Evolutionary conservation across 2,797 vertebrate genomes (phyloP).

Genomic region (Lepilemur septentrionalis): DNA sequence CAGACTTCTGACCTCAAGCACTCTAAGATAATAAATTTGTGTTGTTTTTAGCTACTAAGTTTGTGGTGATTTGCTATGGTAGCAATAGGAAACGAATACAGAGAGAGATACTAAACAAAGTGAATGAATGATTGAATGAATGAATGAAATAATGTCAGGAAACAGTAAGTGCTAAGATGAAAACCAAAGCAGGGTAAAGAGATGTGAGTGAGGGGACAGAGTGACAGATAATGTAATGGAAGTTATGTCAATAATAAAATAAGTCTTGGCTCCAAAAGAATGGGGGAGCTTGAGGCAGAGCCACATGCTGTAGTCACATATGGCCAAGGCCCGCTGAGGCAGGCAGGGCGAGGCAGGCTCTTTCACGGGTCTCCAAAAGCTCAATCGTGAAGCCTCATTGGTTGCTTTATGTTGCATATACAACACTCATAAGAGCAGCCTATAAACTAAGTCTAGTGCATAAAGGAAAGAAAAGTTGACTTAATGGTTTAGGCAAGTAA

Average conservation of each 20-base stretch:
- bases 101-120: neutral
- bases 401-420: too few species aligned
- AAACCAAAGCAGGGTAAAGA: neutral
- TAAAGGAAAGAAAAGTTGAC: neutral
- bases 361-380: neutral
- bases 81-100: neutral
- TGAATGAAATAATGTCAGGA: neutral
- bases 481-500: neutral
- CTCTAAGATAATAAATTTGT: neutral
- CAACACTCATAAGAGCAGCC: neutral
- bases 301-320: neutral
- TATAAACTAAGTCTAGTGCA: neutral
- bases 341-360: neutral
- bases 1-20: neutral
- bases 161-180: neutral
- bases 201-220: neutral
- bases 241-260: neutral
- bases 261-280: neutral
- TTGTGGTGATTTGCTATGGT: neutral
- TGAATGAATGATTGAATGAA: neutral
- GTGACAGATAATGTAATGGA: too few species aligned
- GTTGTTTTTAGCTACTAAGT: neutral
- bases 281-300: neutral
- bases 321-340: neutral
- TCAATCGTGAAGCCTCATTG: neutral